Conservation (phyloP, 1,140 invertebrate species). For the Micrasema minimum region DNA sequence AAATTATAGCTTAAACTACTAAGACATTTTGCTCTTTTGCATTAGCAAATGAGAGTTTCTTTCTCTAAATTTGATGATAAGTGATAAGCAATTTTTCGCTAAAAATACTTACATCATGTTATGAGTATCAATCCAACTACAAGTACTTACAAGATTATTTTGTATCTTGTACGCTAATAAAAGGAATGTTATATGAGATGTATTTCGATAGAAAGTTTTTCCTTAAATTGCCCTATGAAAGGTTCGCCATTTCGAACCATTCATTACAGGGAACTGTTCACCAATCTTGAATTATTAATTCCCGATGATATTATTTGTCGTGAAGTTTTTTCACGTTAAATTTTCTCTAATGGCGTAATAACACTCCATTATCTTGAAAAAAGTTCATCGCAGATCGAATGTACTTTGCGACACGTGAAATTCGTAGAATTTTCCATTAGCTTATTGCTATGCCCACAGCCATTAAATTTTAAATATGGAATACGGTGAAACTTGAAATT, state of each 20-base stretch:
- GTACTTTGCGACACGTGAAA: not conserved
- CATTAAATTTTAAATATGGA: no score
- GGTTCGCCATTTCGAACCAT: slow-evolving; percentile 9
- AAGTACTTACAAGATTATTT: no score
- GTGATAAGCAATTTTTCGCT: no score
- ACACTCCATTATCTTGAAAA: slow-evolving; percentile 28
- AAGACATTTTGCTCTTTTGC: no score
- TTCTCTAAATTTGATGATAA: no score
- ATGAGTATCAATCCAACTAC: no score
- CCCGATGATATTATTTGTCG: slow-evolving; percentile 9
- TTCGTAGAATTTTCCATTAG: no score
- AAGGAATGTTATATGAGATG: slow-evolving; percentile 36
- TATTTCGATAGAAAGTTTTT: slow-evolving; percentile 9
- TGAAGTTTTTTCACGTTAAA: slow-evolving; percentile 19
- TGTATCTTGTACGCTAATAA: no score
- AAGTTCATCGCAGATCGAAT: not conserved
- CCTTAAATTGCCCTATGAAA: slow-evolving; percentile 1
- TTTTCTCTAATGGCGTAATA: slow-evolving; percentile 33
- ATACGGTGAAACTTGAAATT: not conserved
- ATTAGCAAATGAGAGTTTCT: no score
- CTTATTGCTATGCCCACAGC: no score
- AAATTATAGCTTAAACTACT: no score
- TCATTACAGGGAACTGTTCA: slow-evolving; percentile 19
- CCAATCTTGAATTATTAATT: slow-evolving; percentile 50
- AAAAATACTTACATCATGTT: no score